Evolutionary conservation across 2,888 invertebrate genomes (phyloP).

Genomic region (Chamaedrilus cognettii): DNA sequence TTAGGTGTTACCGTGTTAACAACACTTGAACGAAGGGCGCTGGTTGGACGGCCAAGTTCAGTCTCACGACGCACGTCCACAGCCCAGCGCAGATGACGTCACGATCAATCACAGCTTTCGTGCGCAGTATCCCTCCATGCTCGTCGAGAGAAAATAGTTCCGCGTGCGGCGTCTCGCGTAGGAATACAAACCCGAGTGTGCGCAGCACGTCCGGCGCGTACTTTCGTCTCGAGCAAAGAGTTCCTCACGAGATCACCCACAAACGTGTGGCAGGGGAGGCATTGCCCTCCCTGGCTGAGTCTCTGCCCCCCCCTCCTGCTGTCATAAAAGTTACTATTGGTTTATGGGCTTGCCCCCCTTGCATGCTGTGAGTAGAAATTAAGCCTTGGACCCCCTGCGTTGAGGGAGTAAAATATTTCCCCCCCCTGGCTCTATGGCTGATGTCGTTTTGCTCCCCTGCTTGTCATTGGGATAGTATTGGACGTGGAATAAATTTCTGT

Average conservation of each 20-base stretch:
- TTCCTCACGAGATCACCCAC: slow-evolving; percentile 23
- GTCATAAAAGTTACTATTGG: no score
- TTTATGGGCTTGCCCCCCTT: no score
- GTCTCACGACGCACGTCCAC: slow-evolving; percentile 14
- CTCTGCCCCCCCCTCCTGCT: no score
- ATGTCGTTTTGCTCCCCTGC: no score
- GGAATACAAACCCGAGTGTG: slow-evolving; percentile 15
- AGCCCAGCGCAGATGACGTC: slow-evolving; percentile 24
- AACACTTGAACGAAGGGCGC: slow-evolving; percentile 15
- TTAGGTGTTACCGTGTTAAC: no score
- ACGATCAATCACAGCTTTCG: slow-evolving; percentile 26
- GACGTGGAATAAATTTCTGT: no score
- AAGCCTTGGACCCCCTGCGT: no score
- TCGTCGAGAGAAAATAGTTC: slow-evolving; percentile 25
- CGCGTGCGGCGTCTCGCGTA: slow-evolving; percentile 11
- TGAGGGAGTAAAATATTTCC: no score
- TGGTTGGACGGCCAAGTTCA: slow-evolving; percentile 26
- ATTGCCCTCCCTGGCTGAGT: no score
- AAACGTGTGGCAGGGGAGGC: slow-evolving; percentile 19
- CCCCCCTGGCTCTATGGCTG: no score
- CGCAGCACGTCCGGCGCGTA: slow-evolving; percentile 1
- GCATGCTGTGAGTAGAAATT: no score
- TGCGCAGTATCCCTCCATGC: slow-evolving; percentile 18
- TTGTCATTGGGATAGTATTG: no score
- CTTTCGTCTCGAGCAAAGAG: slow-evolving; percentile 10